phyloP scores from a whole-genome alignment of 2,888 invertebrate genomes.

The Tetanocera ferruginea region DNA sequence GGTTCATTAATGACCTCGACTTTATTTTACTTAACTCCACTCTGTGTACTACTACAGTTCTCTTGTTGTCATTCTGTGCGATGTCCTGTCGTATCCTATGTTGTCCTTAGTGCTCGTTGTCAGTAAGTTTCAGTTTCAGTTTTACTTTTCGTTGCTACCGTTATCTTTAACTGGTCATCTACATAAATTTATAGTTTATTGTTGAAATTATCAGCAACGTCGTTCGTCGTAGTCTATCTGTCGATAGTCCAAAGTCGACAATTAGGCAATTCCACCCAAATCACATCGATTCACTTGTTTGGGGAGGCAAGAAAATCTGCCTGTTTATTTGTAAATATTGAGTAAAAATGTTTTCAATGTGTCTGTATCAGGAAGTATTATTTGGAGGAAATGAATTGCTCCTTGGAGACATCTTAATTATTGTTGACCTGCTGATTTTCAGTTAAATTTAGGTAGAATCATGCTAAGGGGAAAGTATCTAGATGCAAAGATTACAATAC shows the following conservation, averaged over 20 bases:
- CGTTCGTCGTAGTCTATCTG: slow-evolving; percentile 21
- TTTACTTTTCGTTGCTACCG: slow-evolving; percentile 35
- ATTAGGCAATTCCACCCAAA: slow-evolving; percentile 31
- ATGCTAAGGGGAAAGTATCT: background rate
- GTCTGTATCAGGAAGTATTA: slow-evolving; percentile 3
- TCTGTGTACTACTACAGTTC: background rate
- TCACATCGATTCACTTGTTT: background rate
- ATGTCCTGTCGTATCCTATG: background rate
- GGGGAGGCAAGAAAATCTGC: background rate
- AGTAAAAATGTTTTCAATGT: background rate
- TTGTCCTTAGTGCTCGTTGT: slow-evolving; percentile 49
- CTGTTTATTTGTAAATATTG: background rate
- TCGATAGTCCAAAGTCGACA: slow-evolving; percentile 35
- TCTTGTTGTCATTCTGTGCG: slow-evolving; percentile 2
- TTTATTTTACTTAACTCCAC: slow-evolving; percentile 49
- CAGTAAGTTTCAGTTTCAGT: slow-evolving; percentile 19
- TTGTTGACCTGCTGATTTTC: slow-evolving; percentile 18
- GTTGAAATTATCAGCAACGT: slow-evolving; percentile 40
- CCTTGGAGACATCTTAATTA: slow-evolving; percentile 34
- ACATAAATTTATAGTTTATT: slow-evolving; percentile 45
- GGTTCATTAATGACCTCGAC: slow-evolving; percentile 61
- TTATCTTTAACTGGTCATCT: slow-evolving; percentile 39
- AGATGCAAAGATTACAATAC: background rate
- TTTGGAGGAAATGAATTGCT: slow-evolving; percentile 34
- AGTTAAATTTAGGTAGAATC: background rate